Evolutionary conservation across 1,140 invertebrate genomes (phyloP), one percentile per base, ranked within the genome.

Genomic region (Cherax destructor): DNA sequence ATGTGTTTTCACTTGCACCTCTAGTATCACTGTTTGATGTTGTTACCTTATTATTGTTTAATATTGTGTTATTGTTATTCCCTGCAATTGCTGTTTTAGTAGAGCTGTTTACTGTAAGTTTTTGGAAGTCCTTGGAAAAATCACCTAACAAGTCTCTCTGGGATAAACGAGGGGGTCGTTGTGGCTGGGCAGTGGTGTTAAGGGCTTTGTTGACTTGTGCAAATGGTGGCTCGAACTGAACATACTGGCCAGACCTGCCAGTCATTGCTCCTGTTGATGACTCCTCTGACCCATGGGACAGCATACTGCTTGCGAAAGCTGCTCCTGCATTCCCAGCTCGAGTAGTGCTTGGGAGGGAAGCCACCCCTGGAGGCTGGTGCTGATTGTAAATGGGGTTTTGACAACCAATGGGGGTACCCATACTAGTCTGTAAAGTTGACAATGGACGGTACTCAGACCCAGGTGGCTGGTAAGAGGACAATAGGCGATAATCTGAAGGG

Each of bases 101-200:
- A 13, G 47, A 41, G 16, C 74, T 76, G 18, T 86, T 91, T 61
- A 91, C 41, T 47, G 50, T 91, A 41, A 91, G 77, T 72, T 91
- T 91, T 50, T 91, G 89, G 72, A 91, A 91, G 61, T 91, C 89
- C 61, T 91, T 91, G 41, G 89, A 91, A 52, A 91, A 91, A 52
- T 91, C 89, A 18, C 89, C 89, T 47, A 91, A 50, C 9, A 91
- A 59, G 52, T 91, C 89, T 72, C 77, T 85, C 50, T 91, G 83
- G 16, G 89, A 79, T n/a, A 91, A 74, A 16, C 89, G 52, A 10
- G 89, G 83, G 9, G 89, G 89, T 41, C 89, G 81, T 74, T 91
- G 89, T 18, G 89, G 89, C 49, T 76, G 50, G 11, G 83, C 7
- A 30, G 79, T 24, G 52, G 74, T 59, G 83, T n/a, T 21, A 9